Evolutionary conservation across 2,113 vertebrate genomes (phyloP), one percentile per base, ranked within the genome.

Genomic region (Todiramphus chloris): DNA sequence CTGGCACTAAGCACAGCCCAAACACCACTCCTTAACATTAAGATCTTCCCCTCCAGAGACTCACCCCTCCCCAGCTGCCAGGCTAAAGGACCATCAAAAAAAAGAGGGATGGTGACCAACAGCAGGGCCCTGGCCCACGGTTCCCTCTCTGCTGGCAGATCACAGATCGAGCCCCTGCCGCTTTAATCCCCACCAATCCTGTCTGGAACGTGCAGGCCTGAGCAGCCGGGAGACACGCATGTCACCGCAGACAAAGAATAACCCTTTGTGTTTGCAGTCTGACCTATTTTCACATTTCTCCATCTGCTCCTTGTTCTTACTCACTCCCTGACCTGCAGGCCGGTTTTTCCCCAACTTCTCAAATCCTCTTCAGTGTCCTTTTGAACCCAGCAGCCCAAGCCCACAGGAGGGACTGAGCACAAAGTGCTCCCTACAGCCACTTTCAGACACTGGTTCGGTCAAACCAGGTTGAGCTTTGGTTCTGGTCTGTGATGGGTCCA

Each of bases 201-300:
- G 0, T 39, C 94, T 79, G 91, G 91, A 96, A 94, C 27, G 0
- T 11, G 27, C 68, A 72, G 58, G 14, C 50, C 66, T 18, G 53
- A 59, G 85, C 23, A 2, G 84, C 56, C 3, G 3, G 68, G 86
- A 93, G 51, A 74, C 0, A 0, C 3, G 1, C 56, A 48, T 7
- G 3, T 83, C 89, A 67, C 60, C 14, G 37, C 89, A 75, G 50
- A 88, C 0, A 1, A 60, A 94, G 77, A 95, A 94, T 79, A 72
- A 28, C 58, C 67, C 89, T 94, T 92, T 96, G 93, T 97, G 83
- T 39, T 72, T 75, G 56, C 83, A 91, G 89, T 35, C 83, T 94
- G 95, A 96, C 94, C 95, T 68, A 84, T 89, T 95, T 97, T 95
- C 74, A 77, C 43, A 41, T 67, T 89, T 84, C 75, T 78, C 69